Evolutionary conservation across 2,113 vertebrate genomes (phyloP).

Genomic region (Mirounga angustirostris): DNA sequence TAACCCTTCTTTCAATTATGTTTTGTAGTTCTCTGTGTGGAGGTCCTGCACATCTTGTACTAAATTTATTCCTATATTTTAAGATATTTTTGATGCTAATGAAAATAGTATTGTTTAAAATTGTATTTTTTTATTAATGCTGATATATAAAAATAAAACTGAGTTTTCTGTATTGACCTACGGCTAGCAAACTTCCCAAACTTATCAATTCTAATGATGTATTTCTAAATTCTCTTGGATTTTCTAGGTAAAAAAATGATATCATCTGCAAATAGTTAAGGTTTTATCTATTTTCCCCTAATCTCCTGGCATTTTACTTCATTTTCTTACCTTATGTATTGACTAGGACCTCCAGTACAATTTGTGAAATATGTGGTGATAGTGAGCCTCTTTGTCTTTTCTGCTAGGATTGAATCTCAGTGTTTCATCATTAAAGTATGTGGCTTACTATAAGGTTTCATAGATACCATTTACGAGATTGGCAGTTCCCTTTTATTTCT

Average conservation of each 20-base stretch:
- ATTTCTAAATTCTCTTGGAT: constrained; percentile 17
- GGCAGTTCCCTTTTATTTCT: background rate
- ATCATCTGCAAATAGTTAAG: background rate
- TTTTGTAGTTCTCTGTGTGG: background rate
- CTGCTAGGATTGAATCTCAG: background rate
- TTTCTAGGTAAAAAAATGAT: background rate
- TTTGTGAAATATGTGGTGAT: background rate
- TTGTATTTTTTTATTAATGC: background rate
- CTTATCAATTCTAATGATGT: background rate
- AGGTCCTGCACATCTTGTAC: background rate
- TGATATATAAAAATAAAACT: background rate
- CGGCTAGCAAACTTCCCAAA: background rate
- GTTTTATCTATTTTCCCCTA: background rate
- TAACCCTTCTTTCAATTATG: background rate
- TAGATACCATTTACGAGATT: background rate
- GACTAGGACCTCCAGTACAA: background rate
- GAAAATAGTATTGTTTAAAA: background rate
- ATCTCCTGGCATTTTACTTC: background rate
- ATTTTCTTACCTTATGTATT: background rate
- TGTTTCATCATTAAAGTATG: background rate
- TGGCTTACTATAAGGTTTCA: background rate
- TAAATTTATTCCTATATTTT: background rate
- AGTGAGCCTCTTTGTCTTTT: background rate
- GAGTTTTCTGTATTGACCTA: background rate
- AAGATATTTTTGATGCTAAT: background rate